Evolutionary conservation across 92 coral and sea anemone species (phyloP).

Genomic region (Porites divaricata): DNA sequence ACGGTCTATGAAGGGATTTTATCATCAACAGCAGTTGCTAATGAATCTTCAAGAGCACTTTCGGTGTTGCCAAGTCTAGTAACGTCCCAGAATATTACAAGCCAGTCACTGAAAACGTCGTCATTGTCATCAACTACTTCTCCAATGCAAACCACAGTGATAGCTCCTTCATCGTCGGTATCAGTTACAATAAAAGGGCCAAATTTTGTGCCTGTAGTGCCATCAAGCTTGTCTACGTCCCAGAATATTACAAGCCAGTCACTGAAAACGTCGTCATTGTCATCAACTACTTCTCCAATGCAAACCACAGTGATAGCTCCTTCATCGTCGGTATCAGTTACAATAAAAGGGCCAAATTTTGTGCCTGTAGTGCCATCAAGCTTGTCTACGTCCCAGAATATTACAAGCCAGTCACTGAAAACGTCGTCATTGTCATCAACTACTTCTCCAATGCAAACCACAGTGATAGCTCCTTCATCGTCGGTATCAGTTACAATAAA

Average conservation of each 20-base stretch:
- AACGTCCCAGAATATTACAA: not conserved
- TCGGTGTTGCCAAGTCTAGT: not conserved
- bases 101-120: not conserved
- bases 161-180: not conserved
- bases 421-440: not conserved
- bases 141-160: not conserved
- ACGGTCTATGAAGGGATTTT: not conserved
- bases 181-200: not conserved
- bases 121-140: not conserved
- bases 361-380: not conserved
- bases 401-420: not conserved
- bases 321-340: not conserved
- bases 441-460: not conserved
- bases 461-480: not conserved
- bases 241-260: constrained; percentile 1
- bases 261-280: not conserved
- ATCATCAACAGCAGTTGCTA: not conserved
- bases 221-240: not conserved
- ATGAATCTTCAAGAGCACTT: not conserved
- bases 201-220: not conserved
- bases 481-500: not conserved
- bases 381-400: not conserved
- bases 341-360: not conserved
- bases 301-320: not conserved
- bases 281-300: not conserved